Evolutionary conservation across 2,797 vertebrate genomes (phyloP), one percentile per base, ranked within the genome.

Genomic region (Enteromius mattozi): DNA sequence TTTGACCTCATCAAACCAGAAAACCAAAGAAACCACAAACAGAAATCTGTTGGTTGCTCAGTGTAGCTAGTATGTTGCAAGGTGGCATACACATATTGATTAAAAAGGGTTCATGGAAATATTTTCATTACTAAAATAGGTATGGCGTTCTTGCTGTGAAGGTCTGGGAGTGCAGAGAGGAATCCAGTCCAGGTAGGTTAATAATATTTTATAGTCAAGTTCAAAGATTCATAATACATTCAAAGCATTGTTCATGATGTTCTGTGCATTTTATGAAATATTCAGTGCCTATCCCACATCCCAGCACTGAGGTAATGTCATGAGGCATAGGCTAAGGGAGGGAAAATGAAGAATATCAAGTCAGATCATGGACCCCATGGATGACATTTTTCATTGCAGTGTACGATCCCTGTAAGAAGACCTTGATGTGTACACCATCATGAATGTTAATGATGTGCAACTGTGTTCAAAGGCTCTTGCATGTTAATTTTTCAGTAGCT

Each of bases 391-490:
- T 69, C 49, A 81, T 30, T 9, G 35, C 37, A 40, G 47, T 30
- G 17, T 19, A 56, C 27, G 21, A 69, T 49, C 37, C 33, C 65
- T 56, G 33, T 27, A 56, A 7, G 47, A 19, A 56, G n/a, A 69
- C 65, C 65, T 54, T 69, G 45, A 80, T 56, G 33, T 68, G 33
- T 54, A 49, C 13, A 56, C 14, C 61, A 70, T 47, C 63, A 56
- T 54, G 47, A 80, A 70, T 70, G 65, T 24, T 70, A 80, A 80
- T 80, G n/a, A 56, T 56, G n/a, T 27, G 56, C 47, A 66, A 19
- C 47, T 40, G 65, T 27, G 21, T 40, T 80, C 4, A 69, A 70
- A 80, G 33, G 47, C 9, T 37, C 33, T 16, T 40, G n/a, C 65
- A 17, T 68, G 78, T 54, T 10, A 14, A 68, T 54, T 49, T 68